Conservation (phyloP, 1,140 invertebrate species). For the Octopus bimaculoides region DNA sequence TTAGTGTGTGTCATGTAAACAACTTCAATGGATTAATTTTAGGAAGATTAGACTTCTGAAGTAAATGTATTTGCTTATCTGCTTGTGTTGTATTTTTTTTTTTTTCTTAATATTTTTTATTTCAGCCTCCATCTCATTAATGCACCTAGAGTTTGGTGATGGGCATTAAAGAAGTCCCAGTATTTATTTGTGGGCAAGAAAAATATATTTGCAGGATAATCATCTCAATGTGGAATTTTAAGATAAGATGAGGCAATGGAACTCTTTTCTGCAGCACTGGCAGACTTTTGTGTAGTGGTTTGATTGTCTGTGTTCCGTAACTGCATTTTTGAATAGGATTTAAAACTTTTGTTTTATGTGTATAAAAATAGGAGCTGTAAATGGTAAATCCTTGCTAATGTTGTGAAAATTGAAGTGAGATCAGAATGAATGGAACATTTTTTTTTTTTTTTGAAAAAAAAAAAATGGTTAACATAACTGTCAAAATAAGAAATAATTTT, state of each 20-base stretch:
- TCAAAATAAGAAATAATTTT: too few species aligned
- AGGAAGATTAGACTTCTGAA: slow-evolving; percentile 24
- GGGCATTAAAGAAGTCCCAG: not conserved
- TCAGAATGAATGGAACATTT: too few species aligned
- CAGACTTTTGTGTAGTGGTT: not conserved
- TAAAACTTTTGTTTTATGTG: slow-evolving; percentile 6
- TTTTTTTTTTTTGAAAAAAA: too few species aligned
- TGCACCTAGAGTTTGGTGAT: not conserved
- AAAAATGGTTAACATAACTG: too few species aligned
- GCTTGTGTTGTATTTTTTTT: slow-evolving; percentile 1
- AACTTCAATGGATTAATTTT: slow-evolving; percentile 26
- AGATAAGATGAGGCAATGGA: slow-evolving; percentile 7
- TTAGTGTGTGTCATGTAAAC: slow-evolving; percentile 30
- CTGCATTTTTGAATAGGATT: slow-evolving; percentile 6
- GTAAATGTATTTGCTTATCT: slow-evolving; percentile 36
- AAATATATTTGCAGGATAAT: slow-evolving; percentile 13
- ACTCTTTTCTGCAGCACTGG: slow-evolving; percentile 5
- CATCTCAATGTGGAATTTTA: slow-evolving; percentile 1
- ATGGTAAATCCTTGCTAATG: not conserved
- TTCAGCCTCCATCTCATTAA: slow-evolving; percentile 15
- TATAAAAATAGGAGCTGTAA: not conserved
- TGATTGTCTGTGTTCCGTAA: not conserved
- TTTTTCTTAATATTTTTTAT: slow-evolving; percentile 10
- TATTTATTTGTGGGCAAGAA: not conserved
- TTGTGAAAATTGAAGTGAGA: not conserved